A percentile compares a stretch with the other conserved stretches of the same genome.
Evolutionary conservation across 2,888 invertebrate species (phyloP).

Genomic region (Phragmatobia fuliginosa): DNA sequence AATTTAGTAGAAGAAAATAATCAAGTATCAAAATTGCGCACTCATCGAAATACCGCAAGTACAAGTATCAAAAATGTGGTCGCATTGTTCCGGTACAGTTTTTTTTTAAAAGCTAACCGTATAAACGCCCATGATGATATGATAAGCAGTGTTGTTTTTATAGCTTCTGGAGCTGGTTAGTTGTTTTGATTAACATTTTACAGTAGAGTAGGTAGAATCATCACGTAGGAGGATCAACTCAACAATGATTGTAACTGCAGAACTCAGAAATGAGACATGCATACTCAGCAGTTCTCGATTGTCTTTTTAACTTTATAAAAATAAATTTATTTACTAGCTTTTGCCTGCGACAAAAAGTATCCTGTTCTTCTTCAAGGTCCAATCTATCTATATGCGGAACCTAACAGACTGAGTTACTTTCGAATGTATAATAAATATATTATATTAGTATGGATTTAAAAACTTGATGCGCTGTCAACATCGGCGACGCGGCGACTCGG

Average conservation of each 20-base stretch:
- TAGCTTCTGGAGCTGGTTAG: slow-evolving; percentile 8
- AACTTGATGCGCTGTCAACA: no score
- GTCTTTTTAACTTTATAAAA: no score
- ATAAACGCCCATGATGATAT: slow-evolving; percentile 43
- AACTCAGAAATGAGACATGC: not conserved
- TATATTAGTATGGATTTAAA: no score
- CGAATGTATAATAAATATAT: no score
- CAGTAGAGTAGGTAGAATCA: not conserved
- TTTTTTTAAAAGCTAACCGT: slow-evolving; percentile 59
- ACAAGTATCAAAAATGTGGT: slow-evolving; percentile 65
- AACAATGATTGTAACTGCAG: not conserved
- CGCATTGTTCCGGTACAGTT: slow-evolving; percentile 50
- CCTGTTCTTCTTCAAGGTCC: no score
- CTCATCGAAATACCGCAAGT: slow-evolving; percentile 66
- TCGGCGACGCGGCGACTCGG: no score
- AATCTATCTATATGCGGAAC: no score
- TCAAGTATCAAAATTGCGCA: slow-evolving; percentile 45
- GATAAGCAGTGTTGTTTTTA: slow-evolving; percentile 12
- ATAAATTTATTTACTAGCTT: no score
- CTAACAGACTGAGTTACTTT: no score
- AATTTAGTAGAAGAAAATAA: not conserved
- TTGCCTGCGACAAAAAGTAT: no score
- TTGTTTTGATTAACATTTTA: not conserved
- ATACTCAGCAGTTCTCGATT: no score
- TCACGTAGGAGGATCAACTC: not conserved